Evolutionary conservation across 2,797 vertebrate genomes (phyloP).

Genomic region (Pristis pectinata): DNA sequence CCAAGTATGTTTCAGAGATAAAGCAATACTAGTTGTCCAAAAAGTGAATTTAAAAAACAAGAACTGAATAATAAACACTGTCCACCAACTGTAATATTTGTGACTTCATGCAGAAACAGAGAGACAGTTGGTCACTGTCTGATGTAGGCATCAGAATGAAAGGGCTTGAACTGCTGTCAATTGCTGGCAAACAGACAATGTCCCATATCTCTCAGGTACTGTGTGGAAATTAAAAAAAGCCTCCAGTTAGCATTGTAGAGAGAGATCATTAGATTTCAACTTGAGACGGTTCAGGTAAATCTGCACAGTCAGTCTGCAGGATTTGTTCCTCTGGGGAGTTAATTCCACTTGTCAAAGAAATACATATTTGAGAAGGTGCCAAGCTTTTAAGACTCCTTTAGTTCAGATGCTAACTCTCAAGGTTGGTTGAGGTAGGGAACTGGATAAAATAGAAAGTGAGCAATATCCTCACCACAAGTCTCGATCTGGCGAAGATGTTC

Average conservation of each 20-base stretch:
- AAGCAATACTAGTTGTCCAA: neutral
- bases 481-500: no score
- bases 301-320: neutral
- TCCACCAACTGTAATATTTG: neutral
- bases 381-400: neutral
- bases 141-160: neutral
- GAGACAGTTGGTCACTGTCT: neutral
- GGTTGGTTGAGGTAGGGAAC: neutral
- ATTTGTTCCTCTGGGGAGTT: neutral
- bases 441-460: neutral
- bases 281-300: neutral
- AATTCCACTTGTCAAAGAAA: neutral
- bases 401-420: neutral
- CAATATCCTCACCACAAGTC: neutral
- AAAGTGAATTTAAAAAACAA: neutral
- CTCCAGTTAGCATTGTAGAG: neutral
- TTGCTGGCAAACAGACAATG: neutral
- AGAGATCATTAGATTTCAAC: neutral
- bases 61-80: neutral
- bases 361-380: neutral
- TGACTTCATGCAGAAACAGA: neutral
- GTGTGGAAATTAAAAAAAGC: neutral
- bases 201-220: neutral
- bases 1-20: neutral
- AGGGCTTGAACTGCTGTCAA: neutral